A percentile compares a stretch with the other conserved stretches of the same genome.
phyloP scores from a whole-genome alignment of 1,140 invertebrate species.

The Cherax quadricarinatus region DNA sequence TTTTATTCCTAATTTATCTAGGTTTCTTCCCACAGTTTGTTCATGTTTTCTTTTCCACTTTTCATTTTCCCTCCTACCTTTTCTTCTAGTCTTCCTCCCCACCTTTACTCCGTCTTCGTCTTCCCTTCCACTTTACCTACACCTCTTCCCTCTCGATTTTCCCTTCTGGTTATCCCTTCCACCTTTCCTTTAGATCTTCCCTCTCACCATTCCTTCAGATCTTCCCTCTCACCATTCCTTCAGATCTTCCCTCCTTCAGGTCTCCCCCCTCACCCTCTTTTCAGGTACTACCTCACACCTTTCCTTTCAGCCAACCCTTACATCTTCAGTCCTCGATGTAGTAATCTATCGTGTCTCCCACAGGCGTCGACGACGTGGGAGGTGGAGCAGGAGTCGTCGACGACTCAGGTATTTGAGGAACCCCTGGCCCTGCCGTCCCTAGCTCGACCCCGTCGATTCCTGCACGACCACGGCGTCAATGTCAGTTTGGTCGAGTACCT shows the following conservation, averaged over 20 bases:
- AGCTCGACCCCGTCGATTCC: conserved; percentile 7
- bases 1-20: no score
- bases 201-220: neutral
- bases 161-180: neutral
- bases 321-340: neutral
- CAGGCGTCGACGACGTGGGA: neutral
- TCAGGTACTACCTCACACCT: neutral
- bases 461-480: conserved; percentile 84
- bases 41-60: no score
- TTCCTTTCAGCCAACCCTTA: neutral
- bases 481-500: conserved; percentile 90
- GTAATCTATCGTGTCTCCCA: neutral
- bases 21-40: no score
- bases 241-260: neutral
- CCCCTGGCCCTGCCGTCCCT: conserved; percentile 51
- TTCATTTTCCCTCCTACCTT: neutral
- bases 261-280: neutral
- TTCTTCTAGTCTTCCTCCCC: neutral
- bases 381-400: neutral
- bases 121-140: neutral
- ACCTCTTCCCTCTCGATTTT: neutral
- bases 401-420: conserved; percentile 8
- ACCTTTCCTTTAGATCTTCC: no score
- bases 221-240: neutral
- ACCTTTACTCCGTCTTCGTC: neutral